Conservation (phyloP, 2,113 vertebrate genomes). For the Pedionomus torquatus region DNA sequence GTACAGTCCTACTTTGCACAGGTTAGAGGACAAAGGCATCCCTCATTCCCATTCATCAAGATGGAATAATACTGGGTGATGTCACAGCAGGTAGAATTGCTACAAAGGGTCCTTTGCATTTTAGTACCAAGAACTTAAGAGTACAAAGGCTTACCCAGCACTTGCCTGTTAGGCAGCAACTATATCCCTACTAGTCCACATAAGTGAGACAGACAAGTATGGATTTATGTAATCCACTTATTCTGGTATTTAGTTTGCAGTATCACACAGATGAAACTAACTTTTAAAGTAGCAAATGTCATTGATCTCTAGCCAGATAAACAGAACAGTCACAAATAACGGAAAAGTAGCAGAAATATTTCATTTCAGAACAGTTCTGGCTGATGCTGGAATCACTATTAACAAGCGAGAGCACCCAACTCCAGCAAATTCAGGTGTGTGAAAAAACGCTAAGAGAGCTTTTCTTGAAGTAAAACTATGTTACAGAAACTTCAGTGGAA, state of each 20-base stretch:
- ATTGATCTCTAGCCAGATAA: background rate
- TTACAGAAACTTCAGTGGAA: background rate
- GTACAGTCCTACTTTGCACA: fast-evolving
- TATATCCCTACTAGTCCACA: background rate
- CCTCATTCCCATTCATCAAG: background rate
- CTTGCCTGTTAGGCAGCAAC: background rate
- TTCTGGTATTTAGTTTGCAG: background rate
- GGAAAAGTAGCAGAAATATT: background rate
- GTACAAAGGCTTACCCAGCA: background rate
- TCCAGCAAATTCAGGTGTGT: background rate
- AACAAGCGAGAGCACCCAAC: background rate
- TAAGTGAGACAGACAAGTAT: background rate
- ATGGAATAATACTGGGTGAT: background rate
- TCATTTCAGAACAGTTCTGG: background rate
- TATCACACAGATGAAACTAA: background rate
- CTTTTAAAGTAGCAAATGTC: background rate
- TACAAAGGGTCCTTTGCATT: background rate
- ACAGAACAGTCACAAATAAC: background rate
- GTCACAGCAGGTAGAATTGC: background rate
- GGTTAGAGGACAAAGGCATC: background rate
- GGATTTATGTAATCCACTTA: background rate
- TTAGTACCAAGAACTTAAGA: background rate
- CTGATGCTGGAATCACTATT: background rate
- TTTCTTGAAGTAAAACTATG: background rate
- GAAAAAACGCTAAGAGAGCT: background rate